Evolutionary conservation across 2,113 vertebrate species (phyloP).

Genomic region (Tauraco erythrolophus): DNA sequence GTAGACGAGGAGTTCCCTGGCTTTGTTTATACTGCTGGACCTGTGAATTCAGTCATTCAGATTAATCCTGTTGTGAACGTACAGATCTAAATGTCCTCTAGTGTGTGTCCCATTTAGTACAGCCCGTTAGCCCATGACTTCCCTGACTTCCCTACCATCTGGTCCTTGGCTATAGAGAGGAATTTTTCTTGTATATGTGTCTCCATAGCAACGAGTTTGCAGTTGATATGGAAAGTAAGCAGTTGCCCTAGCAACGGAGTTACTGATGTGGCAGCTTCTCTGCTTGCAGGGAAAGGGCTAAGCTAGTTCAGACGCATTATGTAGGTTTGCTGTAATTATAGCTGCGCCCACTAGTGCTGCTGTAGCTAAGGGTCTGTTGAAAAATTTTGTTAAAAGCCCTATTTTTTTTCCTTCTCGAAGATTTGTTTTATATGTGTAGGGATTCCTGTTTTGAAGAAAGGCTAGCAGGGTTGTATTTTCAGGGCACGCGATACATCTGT

Average conservation of each 20-base stretch:
- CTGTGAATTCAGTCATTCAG: slow-evolving; percentile 44
- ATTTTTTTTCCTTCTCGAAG: not conserved
- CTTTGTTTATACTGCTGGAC: slow-evolving; percentile 42
- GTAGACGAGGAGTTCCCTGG: slow-evolving; percentile 28
- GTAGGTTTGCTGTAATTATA: slow-evolving; percentile 56
- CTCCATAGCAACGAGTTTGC: slow-evolving; percentile 91
- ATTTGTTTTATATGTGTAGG: not conserved
- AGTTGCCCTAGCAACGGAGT: slow-evolving; percentile 94
- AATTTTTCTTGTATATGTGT: slow-evolving; percentile 95
- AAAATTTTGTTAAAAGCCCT: not conserved
- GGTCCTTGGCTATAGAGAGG: slow-evolving; percentile 88
- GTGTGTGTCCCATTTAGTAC: slow-evolving; percentile 60
- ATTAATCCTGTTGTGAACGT: not conserved
- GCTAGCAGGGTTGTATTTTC: slow-evolving; percentile 27
- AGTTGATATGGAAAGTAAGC: slow-evolving; percentile 97
- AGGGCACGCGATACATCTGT: not conserved
- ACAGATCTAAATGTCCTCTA: slow-evolving; percentile 40
- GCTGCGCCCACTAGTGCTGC: slow-evolving; percentile 28
- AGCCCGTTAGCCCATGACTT: slow-evolving; percentile 76
- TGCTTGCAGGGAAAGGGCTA: slow-evolving; percentile 72
- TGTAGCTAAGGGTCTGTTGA: not conserved
- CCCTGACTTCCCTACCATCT: slow-evolving; percentile 87
- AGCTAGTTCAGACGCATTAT: slow-evolving; percentile 67
- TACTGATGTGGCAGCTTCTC: slow-evolving; percentile 88
- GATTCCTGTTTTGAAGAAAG: slow-evolving; percentile 44